phyloP scores from a whole-genome alignment of 2,797 vertebrate species.

The Urocyon cinereoargenteus region DNA sequence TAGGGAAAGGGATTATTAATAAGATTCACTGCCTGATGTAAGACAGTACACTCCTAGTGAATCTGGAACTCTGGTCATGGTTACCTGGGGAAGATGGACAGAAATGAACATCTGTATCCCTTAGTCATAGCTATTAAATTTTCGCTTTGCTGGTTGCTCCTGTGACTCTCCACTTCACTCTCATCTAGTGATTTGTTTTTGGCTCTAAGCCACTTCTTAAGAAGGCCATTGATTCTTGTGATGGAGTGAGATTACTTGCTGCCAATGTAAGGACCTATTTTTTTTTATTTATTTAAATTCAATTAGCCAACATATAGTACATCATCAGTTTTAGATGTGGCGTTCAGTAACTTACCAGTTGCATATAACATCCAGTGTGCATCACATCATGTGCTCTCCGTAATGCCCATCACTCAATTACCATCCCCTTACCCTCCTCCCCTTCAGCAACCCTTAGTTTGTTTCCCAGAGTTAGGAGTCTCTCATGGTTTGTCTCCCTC shows the following conservation, averaged over 20 bases:
- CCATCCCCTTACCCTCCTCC: too few species aligned
- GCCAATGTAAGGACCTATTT: background rate
- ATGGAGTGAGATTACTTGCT: background rate
- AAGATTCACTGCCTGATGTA: background rate
- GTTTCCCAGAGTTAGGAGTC: too few species aligned
- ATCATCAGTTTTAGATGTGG: too few species aligned
- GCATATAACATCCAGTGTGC: too few species aligned
- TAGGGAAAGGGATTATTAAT: background rate
- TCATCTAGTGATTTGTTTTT: conserved; percentile 3
- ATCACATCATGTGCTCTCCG: too few species aligned
- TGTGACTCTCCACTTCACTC: background rate
- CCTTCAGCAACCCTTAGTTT: too few species aligned
- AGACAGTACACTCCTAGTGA: background rate
- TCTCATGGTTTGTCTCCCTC: too few species aligned
- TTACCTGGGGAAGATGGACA: background rate
- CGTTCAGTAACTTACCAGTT: too few species aligned
- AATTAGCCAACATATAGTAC: too few species aligned
- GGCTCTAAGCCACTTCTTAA: background rate
- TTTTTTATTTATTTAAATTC: background rate
- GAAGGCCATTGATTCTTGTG: background rate
- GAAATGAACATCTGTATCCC: background rate
- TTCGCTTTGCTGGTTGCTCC: background rate
- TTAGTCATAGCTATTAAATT: background rate
- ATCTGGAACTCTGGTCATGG: background rate
- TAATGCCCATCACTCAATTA: too few species aligned